A percentile compares a stretch with the other conserved stretches of the same genome.
These are phyloP conservation scores for Gari tellinella DNA, from an alignment of 2,888 invertebrate genomes.

Conservation along the genomic window DNA sequence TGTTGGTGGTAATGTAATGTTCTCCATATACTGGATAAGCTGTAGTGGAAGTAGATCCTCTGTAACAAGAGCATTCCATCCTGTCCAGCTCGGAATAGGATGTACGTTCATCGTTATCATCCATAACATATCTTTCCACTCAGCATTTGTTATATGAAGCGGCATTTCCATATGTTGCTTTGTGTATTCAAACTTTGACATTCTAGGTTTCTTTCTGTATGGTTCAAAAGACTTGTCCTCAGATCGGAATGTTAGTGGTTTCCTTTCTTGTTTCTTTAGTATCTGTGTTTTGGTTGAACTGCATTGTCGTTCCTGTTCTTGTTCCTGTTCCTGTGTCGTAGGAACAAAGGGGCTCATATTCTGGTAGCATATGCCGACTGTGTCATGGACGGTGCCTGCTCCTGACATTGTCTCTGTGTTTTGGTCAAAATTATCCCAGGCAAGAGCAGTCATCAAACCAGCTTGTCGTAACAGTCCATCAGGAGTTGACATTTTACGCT, in stretches of 20 bases:
- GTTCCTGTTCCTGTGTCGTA: too few species aligned
- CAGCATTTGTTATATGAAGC: too few species aligned
- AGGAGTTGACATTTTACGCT: too few species aligned
- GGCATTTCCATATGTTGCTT: too few species aligned
- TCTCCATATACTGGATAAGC: constrained; percentile 43
- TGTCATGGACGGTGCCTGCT: constrained; percentile 48
- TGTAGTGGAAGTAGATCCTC: constrained; percentile 43
- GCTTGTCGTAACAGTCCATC: constrained; percentile 29
- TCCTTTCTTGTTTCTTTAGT: background rate
- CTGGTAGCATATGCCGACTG: constrained; percentile 55
- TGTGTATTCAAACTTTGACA: background rate
- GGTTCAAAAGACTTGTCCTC: constrained; percentile 3
- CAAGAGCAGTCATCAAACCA: constrained; percentile 31
- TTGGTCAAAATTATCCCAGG: constrained; percentile 57
- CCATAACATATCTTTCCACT: too few species aligned
- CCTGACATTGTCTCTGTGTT: constrained; percentile 52
- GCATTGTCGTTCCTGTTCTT: background rate
- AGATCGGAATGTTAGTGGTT: background rate
- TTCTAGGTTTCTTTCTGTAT: too few species aligned
- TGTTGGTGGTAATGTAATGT: constrained; percentile 41
- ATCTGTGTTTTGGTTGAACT: background rate
- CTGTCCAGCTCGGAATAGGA: constrained; percentile 42
- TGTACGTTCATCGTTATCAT: too few species aligned
- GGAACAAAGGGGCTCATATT: constrained; percentile 2
- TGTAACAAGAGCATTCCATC: constrained; percentile 42